Conservation (phyloP, 2,888 invertebrate genomes). For the Clusia tigrina region DNA sequence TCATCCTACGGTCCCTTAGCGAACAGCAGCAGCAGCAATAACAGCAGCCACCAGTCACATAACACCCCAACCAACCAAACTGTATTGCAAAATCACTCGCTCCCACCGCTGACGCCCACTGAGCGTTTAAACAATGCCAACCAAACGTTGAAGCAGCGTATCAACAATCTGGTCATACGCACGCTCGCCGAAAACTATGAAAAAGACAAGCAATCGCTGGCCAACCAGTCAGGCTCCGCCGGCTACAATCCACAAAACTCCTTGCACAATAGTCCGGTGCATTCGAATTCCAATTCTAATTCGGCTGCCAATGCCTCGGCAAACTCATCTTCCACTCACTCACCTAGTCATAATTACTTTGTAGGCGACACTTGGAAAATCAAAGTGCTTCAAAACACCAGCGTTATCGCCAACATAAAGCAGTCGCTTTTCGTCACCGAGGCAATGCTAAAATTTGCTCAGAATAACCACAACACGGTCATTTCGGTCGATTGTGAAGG, state of each 20-base stretch:
- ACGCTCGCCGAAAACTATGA: constrained; percentile 87
- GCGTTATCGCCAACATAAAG: constrained; percentile 80
- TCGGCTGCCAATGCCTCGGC: constrained; percentile 19
- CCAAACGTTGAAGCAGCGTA: constrained; percentile 85
- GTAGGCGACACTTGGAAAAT: constrained; percentile 82
- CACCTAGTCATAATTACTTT: constrained; percentile 62
- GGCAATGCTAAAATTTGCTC: constrained; percentile 72
- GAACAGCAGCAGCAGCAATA: constrained; percentile 30
- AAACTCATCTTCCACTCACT: constrained; percentile 25
- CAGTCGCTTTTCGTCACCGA: constrained; percentile 81
- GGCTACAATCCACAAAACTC: constrained; percentile 47
- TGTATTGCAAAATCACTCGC: constrained; percentile 14
- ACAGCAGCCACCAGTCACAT: constrained; percentile 27
- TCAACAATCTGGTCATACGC: constrained; percentile 87
- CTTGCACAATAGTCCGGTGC: constrained; percentile 58
- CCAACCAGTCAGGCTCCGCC: constrained; percentile 44
- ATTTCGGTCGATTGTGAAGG: constrained; percentile 93
- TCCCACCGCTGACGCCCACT: constrained; percentile 42
- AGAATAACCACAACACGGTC: constrained; percentile 67
- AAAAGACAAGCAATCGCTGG: constrained; percentile 62
- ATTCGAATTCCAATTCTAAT: constrained; percentile 40
- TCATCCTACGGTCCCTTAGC: constrained; percentile 65
- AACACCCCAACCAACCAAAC: constrained; percentile 16
- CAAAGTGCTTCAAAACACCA: constrained; percentile 81
- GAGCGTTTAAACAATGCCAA: constrained; percentile 66